phyloP scores from a whole-genome alignment of 2,797 vertebrate species.

The Euthynnus affinis region DNA sequence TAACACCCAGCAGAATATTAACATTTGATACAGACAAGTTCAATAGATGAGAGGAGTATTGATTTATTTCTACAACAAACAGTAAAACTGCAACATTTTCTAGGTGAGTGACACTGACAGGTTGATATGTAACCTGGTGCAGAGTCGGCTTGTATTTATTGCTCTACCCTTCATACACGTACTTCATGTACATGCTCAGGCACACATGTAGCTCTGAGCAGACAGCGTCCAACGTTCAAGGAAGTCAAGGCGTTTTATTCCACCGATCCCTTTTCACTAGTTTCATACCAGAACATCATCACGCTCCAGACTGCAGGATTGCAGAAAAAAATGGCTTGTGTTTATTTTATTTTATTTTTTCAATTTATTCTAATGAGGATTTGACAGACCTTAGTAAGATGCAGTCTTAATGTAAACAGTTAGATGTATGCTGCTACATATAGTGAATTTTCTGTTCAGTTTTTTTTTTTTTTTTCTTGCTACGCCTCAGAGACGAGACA shows the following conservation, averaged over 20 bases:
- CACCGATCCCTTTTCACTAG: background rate
- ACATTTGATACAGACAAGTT: background rate
- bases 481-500: background rate
- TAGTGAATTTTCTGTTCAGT: slow-evolving; percentile 11
- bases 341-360: background rate
- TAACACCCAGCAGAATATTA: background rate
- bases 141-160: background rate
- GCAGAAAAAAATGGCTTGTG: background rate
- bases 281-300: background rate
- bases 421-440: slow-evolving; percentile 54
- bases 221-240: background rate
- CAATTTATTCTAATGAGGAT: slow-evolving; percentile 10
- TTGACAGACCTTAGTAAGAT: slow-evolving; percentile 16
- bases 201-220: background rate
- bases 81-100: no score
- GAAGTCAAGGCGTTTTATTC: background rate
- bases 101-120: background rate
- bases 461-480: no score
- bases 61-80: background rate
- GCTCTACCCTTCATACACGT: background rate
- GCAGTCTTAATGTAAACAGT: slow-evolving; percentile 45
- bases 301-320: background rate
- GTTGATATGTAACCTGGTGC: background rate
- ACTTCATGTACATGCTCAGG: no score
- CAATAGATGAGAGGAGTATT: background rate